Conservation (phyloP, 2,797 vertebrate species). For the Pogoniulus pusillus region DNA sequence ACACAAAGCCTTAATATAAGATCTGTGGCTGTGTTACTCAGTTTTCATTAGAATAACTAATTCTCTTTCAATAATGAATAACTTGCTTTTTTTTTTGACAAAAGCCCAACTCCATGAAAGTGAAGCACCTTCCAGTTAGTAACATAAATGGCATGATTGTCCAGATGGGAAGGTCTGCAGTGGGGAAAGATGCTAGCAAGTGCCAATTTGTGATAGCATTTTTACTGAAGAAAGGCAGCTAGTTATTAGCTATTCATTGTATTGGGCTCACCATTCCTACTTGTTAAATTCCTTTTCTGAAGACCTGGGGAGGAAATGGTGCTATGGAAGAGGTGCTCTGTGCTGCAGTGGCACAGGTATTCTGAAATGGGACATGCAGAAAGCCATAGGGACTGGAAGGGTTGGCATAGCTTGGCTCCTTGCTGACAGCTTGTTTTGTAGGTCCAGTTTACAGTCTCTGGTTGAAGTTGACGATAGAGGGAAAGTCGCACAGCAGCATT, state of each 20-base stretch:
- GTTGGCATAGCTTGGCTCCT: neutral
- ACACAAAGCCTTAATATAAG: neutral
- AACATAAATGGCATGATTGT: neutral
- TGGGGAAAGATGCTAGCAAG: neutral
- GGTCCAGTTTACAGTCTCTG: neutral
- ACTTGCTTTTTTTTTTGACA: neutral
- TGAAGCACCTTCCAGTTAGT: neutral
- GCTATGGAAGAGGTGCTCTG: neutral
- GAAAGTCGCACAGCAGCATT: neutral
- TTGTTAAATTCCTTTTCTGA: slow-evolving; percentile 4
- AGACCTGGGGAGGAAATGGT: neutral
- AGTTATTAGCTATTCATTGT: neutral
- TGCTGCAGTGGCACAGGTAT: neutral
- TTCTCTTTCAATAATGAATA: neutral
- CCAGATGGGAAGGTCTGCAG: neutral
- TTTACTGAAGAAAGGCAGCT: neutral
- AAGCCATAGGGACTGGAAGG: neutral
- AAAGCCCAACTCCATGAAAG: neutral
- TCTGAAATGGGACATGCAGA: neutral
- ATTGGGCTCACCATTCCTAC: neutral
- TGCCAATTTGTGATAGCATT: neutral
- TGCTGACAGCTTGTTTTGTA: neutral
- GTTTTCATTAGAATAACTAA: neutral
- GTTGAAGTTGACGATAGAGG: neutral
- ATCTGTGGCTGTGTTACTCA: neutral